Percentiles rank a stretch among this genome's conserved stretches.
phyloP scores from a whole-genome alignment of 2,113 vertebrate genomes.

The Pomatorhinus ruficollis region DNA sequence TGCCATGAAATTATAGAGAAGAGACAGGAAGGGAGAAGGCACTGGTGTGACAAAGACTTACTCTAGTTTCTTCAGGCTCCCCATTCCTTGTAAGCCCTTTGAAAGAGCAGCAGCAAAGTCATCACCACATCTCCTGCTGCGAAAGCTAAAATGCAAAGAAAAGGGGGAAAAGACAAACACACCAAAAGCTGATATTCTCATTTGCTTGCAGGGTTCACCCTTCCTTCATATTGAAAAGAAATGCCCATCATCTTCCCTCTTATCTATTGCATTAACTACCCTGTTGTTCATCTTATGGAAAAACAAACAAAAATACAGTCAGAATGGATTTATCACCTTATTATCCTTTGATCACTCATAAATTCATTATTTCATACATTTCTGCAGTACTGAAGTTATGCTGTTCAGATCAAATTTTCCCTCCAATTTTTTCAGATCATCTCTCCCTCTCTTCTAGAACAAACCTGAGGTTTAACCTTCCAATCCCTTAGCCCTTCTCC shows the following conservation, averaged over 20 bases:
- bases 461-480: neutral
- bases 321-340: neutral
- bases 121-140: constrained; percentile 82
- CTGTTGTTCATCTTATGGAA: neutral
- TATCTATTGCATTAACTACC: neutral
- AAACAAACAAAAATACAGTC: neutral
- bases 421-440: neutral
- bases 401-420: neutral
- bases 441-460: neutral
- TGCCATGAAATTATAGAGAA: neutral
- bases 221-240: neutral
- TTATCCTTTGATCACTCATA: neutral
- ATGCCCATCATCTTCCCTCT: neutral
- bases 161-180: neutral
- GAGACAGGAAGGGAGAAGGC: neutral
- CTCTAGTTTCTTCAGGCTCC: constrained; percentile 79
- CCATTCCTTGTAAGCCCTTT: constrained; percentile 73
- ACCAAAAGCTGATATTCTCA: neutral
- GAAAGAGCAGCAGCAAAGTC: constrained; percentile 85
- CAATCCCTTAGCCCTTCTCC: neutral
- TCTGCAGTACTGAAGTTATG: neutral
- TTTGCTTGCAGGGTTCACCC: neutral
- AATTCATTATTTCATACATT: neutral
- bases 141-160: constrained; percentile 77
- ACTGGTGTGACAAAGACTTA: constrained; percentile 67